These are phyloP conservation scores for Drosophila kohkoa DNA, from an alignment of 1,140 invertebrate genomes.

Conservation along the genomic window DNA sequence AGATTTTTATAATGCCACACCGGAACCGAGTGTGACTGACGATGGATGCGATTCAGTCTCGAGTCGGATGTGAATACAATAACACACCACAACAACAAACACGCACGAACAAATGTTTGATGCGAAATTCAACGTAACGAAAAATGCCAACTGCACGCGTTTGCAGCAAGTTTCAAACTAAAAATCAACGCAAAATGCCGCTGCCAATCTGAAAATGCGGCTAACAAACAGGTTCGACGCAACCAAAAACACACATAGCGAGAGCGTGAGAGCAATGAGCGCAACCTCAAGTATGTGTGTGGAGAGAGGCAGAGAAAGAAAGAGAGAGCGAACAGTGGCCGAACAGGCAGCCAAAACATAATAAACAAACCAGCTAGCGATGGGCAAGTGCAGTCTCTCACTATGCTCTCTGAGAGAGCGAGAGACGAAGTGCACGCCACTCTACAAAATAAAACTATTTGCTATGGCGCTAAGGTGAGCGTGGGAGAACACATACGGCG, in stretches of 20 bases:
- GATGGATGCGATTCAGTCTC: conserved; percentile 43
- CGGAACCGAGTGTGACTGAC: conserved; percentile 63
- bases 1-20: conserved; percentile 54
- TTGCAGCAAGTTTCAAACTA: conserved; percentile 65
- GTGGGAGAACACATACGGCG: conserved; percentile 8
- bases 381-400: neutral
- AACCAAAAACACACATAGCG: conserved; percentile 32
- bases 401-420: neutral
- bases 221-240: conserved; percentile 72
- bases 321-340: conserved; percentile 7
- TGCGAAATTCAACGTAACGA: conserved; percentile 8
- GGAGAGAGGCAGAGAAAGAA: too few relatives aligned
- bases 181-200: conserved; percentile 62
- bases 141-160: conserved; percentile 60
- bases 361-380: conserved; percentile 17
- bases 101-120: conserved; percentile 19
- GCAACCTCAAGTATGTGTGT: too few relatives aligned
- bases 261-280: neutral
- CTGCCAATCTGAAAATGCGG: conserved; percentile 46
- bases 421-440: neutral
- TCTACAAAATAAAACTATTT: conserved; percentile 20
- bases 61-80: conserved; percentile 33
- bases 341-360: conserved; percentile 16
- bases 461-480: neutral
- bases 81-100: conserved; percentile 38